These are phyloP conservation scores for Bathynomus jamesi DNA, from an alignment of 1,140 invertebrate species.

Conservation along the genomic window DNA sequence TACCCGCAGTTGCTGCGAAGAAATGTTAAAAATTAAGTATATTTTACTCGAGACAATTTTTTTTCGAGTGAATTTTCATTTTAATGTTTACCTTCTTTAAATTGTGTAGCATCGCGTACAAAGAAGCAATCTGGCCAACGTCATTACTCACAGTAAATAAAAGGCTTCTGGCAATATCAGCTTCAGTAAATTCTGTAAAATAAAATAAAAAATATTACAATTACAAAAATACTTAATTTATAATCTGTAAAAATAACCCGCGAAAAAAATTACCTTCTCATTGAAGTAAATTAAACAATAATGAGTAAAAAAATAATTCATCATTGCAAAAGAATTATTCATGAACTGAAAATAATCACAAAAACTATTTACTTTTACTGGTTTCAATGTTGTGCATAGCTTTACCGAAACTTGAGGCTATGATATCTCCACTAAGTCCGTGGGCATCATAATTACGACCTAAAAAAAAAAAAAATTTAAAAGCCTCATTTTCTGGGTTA, in stretches of 20 bases:
- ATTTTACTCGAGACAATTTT: too few relatives aligned
- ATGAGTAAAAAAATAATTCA: too few relatives aligned
- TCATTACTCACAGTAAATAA: constrained; percentile 67
- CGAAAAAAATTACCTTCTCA: too few relatives aligned
- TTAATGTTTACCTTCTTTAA: constrained; percentile 52
- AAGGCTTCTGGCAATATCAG: constrained; percentile 62
- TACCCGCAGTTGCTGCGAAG: too few relatives aligned
- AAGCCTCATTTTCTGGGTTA: too few relatives aligned
- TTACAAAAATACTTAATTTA: too few relatives aligned
- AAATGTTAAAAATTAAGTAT: too few relatives aligned
- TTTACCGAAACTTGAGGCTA: constrained; percentile 69
- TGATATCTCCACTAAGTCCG: constrained; percentile 59
- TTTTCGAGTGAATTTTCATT: too few relatives aligned
- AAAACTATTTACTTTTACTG: constrained; percentile 22
- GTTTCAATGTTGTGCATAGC: constrained; percentile 43
- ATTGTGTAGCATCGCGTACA: constrained; percentile 60
- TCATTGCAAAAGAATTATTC: too few relatives aligned
- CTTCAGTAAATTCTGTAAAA: constrained; percentile 45
- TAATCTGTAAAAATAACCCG: too few relatives aligned
- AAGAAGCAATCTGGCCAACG: constrained; percentile 65
- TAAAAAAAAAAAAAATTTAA: neutral
- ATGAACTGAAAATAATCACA: too few relatives aligned
- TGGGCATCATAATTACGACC: constrained; percentile 44
- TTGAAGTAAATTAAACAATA: too few relatives aligned
- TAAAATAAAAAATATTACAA: neutral